Conservation (phyloP, 2,888 invertebrate species). For the Aleiodes testaceus region DNA sequence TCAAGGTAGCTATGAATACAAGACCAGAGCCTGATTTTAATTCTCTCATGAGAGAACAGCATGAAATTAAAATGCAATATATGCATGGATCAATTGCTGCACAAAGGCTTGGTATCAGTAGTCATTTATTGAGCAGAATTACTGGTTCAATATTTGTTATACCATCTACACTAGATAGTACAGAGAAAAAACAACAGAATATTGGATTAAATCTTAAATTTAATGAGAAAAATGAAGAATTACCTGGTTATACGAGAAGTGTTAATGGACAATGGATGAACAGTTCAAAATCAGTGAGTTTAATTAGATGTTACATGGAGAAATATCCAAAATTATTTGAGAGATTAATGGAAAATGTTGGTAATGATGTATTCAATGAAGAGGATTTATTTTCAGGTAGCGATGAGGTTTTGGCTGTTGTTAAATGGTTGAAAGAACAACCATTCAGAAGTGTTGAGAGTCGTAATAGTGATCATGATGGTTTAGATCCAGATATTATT, state of each 20-base stretch:
- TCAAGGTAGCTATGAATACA: constrained; percentile 77
- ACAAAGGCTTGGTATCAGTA: constrained; percentile 79
- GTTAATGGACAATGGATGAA: constrained; percentile 84
- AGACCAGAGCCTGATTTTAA: constrained; percentile 75
- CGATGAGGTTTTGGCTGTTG: constrained; percentile 75
- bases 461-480: constrained; percentile 81
- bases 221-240: constrained; percentile 83
- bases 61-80: constrained; percentile 72
- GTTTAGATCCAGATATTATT: constrained; percentile 81
- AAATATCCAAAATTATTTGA: constrained; percentile 85
- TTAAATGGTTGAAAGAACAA: constrained; percentile 82
- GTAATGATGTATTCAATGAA: constrained; percentile 79
- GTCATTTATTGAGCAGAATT: constrained; percentile 85
- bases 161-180: constrained; percentile 46
- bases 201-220: constrained; percentile 94
- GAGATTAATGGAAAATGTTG: constrained; percentile 74
- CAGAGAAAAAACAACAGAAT: constrained; percentile 76
- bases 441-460: constrained; percentile 77
- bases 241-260: constrained; percentile 88
- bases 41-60: constrained; percentile 59
- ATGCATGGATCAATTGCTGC: constrained; percentile 77
- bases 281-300: constrained; percentile 81
- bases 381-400: constrained; percentile 79
- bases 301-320: constrained; percentile 81
- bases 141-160: constrained; percentile 88